phyloP scores from a whole-genome alignment of 2,113 vertebrate species.

The Lampris incognitus region DNA sequence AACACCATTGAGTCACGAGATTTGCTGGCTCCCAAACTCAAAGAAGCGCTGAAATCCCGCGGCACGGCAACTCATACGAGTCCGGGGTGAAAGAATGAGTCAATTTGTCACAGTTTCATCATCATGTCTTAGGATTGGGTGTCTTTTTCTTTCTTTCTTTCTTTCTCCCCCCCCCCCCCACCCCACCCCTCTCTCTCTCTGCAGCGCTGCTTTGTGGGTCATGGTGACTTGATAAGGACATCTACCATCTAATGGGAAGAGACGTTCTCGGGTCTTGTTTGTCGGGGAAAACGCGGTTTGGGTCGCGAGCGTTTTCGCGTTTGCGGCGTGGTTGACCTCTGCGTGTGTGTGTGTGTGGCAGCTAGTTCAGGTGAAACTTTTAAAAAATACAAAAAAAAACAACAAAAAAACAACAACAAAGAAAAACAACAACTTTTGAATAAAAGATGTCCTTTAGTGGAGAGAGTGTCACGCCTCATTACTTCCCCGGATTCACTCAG shows the following conservation, averaged over 20 bases:
- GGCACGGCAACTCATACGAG: conserved; percentile 51
- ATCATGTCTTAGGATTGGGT: conserved; percentile 62
- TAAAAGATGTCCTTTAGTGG: conserved; percentile 52
- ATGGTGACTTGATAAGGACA: conserved; percentile 61
- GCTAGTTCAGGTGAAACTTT: conserved; percentile 24
- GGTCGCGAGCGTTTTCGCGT: not conserved
- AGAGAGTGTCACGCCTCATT: conserved; percentile 38
- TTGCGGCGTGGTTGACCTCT: conserved; percentile 26
- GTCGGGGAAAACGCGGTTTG: not conserved
- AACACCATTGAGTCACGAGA: conserved; percentile 75
- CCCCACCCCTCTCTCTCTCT: too few species aligned
- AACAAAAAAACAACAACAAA: too few species aligned
- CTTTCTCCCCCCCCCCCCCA: too few species aligned
- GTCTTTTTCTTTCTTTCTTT: conserved; percentile 35
- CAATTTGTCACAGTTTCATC: conserved; percentile 79
- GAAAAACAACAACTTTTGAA: conserved; percentile 23
- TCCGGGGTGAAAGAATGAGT: conserved; percentile 66
- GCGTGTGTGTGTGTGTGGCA: conserved; percentile 7
- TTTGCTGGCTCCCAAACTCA: conserved; percentile 67
- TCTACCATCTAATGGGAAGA: conserved; percentile 34
- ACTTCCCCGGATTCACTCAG: conserved; percentile 17
- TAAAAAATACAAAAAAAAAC: not conserved
- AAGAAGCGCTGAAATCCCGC: conserved; percentile 68
- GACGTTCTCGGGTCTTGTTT: conserved; percentile 1
- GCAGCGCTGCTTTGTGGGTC: conserved; percentile 56